Base-by-base conservation (phyloP, 2,888 invertebrate genomes). In the Odontomyia ornata region DNA sequence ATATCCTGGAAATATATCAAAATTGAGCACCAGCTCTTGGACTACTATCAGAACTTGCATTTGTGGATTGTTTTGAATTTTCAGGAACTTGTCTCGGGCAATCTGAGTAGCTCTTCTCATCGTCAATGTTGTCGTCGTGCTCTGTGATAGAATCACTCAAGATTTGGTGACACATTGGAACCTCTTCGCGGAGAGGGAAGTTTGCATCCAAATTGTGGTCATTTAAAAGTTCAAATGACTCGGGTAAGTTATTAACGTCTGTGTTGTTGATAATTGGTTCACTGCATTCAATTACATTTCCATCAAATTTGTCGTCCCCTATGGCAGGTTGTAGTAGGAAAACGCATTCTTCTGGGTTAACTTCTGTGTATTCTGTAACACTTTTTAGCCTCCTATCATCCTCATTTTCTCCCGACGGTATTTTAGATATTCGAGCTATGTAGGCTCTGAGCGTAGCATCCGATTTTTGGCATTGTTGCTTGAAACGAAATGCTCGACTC, bases 401-500 rank as follows among this genome's bases (percentile, higher is more conserved):
- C 52, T 52, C 7, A 4, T 2, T 5, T 36, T 36, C n/a, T 52
- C 52, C 52, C n/a, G n/a, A n/a, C n/a, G n/a, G n/a, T n/a, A n/a
- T n/a, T 15, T 52, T 52, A 4, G 52, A 52, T 0, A 5, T 46
- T 69, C 69, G 21, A 1, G 18, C 23, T 7, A 75, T 3, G 27
- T 30, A 15, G 1, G 46, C 83, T 52, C 85, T 83, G 52, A 88
- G 82, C 64, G 86, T 87, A 65, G 81, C 82, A 79, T 88, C 88
- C 0, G 88, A 87, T 80, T 86, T 87, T 82, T 88, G 88, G 80
- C 88, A 88, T 80, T 86, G 84, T 80, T 88, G 86, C 81, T 88
- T 88, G 80, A 89, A 89, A 27, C 88, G 87, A 80, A 88, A 88
- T 1, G 88, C 88, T 77, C 88, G 83, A 80, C 88, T 88, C 77